Conservation (phyloP, 2,113 vertebrate species). For the Sorex fumeus region DNA sequence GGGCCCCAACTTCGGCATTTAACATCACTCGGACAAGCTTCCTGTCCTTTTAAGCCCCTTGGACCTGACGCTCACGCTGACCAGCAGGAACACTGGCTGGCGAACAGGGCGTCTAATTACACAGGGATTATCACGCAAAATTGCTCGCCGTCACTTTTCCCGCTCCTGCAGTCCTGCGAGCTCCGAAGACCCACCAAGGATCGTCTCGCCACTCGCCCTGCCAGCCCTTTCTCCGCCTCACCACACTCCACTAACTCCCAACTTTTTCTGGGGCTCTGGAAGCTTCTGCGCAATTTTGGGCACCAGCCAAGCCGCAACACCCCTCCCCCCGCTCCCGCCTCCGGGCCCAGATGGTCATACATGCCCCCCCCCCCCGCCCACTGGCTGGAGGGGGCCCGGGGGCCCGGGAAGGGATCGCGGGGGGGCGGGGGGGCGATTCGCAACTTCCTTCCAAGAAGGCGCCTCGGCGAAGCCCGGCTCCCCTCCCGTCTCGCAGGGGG, state of each 20-base stretch:
- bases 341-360: neutral
- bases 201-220: neutral
- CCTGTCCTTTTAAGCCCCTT: neutral
- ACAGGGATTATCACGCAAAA: neutral
- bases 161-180: neutral
- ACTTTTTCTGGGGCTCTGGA: conserved; percentile 75
- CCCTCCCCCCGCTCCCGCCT: neutral
- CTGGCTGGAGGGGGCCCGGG: neutral
- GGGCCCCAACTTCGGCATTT: neutral
- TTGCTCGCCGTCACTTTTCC: neutral
- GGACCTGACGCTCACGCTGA: neutral
- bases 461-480: neutral
- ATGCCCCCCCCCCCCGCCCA: too few relatives aligned
- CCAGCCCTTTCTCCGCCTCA: conserved; percentile 29
- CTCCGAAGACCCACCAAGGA: neutral
- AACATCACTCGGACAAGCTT: neutral
- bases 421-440: neutral
- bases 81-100: neutral
- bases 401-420: neutral
- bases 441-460: conserved; percentile 64
- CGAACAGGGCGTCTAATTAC: neutral
- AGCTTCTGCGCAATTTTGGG: conserved; percentile 18
- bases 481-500: neutral
- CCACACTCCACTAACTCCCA: conserved; percentile 51
- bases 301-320: neutral